A percentile compares a stretch with the other conserved stretches of the same genome.
These are phyloP conservation scores for Trichopoda pennipes DNA, from an alignment of 2,888 invertebrate species.

Conservation along the genomic window DNA sequence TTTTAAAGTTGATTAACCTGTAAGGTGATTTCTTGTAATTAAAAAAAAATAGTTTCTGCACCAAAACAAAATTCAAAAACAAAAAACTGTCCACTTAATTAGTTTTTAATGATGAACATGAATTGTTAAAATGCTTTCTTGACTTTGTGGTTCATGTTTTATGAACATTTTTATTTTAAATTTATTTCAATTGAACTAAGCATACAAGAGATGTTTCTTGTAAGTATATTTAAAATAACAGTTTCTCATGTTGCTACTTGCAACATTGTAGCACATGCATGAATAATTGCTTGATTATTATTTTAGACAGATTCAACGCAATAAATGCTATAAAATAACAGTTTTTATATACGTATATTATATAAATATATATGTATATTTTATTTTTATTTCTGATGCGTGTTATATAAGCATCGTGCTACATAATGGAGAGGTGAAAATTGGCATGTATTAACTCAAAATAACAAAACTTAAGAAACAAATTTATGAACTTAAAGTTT, in stretches of 20 bases:
- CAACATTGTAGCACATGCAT: slow-evolving; percentile 41
- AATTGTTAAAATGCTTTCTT: background rate
- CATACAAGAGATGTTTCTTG: background rate
- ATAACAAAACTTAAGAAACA: slow-evolving; percentile 8
- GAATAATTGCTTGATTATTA: slow-evolving; percentile 27
- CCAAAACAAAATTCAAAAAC: background rate
- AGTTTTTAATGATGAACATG: slow-evolving; percentile 16
- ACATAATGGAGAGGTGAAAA: background rate
- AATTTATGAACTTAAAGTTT: background rate
- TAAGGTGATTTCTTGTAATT: slow-evolving; percentile 5
- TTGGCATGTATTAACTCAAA: background rate
- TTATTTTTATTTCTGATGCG: background rate
- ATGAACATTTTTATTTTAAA: slow-evolving; percentile 6
- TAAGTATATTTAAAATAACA: background rate
- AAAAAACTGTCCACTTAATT: slow-evolving; percentile 28
- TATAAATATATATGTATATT: too few species aligned
- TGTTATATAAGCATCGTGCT: slow-evolving; percentile 24
- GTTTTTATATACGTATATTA: too few species aligned
- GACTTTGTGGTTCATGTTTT: background rate
- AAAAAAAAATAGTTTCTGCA: background rate
- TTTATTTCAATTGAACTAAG: background rate
- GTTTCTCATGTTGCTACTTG: slow-evolving; percentile 12
- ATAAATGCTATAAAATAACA: background rate
- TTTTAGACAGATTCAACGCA: background rate
- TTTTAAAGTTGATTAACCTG: slow-evolving; percentile 50